Conservation (phyloP, 2,113 vertebrate genomes). For the Callorhinus ursinus region DNA sequence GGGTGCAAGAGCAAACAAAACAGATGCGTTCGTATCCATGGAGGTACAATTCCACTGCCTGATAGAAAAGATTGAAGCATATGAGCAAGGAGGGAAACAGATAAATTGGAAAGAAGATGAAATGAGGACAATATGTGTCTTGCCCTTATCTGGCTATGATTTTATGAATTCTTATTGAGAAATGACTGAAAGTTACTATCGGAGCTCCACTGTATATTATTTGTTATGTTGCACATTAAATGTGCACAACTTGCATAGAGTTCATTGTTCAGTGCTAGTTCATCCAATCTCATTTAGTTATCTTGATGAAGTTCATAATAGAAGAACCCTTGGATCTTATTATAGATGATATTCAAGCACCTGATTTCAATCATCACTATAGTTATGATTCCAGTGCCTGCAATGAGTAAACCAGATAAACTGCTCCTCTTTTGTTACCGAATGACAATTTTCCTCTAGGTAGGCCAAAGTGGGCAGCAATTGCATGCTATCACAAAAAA, state of each 20-base stretch:
- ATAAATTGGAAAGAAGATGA: neutral
- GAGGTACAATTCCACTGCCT: neutral
- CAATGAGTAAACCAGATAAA: conserved; percentile 55
- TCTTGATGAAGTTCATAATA: conserved; percentile 66
- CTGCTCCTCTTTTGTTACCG: conserved; percentile 1
- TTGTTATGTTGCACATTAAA: neutral
- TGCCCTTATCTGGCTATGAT: neutral
- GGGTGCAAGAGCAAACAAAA: neutral
- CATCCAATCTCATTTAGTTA: conserved; percentile 44
- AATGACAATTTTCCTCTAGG: conserved; percentile 30
- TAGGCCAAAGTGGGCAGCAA: neutral
- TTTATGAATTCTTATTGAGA: conserved; percentile 42
- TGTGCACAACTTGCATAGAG: neutral
- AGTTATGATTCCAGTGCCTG: neutral
- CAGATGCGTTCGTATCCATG: neutral
- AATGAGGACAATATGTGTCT: neutral
- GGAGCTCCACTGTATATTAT: neutral
- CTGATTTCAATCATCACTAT: conserved; percentile 42
- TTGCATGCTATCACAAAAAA: neutral
- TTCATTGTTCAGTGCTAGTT: neutral
- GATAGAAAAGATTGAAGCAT: neutral
- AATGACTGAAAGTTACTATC: conserved; percentile 32
- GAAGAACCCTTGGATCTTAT: conserved; percentile 23
- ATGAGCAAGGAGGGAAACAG: neutral
- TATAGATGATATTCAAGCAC: conserved; percentile 47